Conservation (phyloP, 2,113 vertebrate genomes). For the Myrmecophaga tridactyla region DNA sequence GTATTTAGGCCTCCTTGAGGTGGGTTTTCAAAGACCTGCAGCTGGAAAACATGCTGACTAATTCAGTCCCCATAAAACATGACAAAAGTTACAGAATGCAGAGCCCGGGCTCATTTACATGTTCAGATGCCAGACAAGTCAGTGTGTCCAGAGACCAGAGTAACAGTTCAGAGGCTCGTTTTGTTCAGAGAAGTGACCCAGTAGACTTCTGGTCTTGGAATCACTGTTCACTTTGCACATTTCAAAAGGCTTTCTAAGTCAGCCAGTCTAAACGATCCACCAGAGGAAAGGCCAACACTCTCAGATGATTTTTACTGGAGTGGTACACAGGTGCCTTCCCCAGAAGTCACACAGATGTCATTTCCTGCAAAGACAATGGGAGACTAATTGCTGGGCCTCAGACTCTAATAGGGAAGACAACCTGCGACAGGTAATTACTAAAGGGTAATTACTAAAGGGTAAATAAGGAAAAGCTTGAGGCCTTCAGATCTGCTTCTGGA, state of each 20-base stretch:
- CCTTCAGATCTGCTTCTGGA: conserved; percentile 45
- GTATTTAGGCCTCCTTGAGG: not conserved
- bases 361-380: conserved; percentile 73
- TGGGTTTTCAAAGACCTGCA: not conserved
- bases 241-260: conserved; percentile 50
- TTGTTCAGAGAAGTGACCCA: not conserved
- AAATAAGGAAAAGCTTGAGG: conserved; percentile 51
- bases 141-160: not conserved
- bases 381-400: conserved; percentile 59
- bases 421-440: conserved; percentile 64
- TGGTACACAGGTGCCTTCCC: conserved; percentile 44
- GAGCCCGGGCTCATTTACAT: not conserved
- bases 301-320: conserved; percentile 58
- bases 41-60: not conserved
- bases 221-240: not conserved
- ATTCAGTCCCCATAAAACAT: not conserved
- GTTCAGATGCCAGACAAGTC: not conserved
- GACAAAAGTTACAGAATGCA: not conserved
- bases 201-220: not conserved
- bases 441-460: conserved; percentile 64
- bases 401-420: conserved; percentile 44
- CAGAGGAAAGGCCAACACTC: conserved; percentile 47
- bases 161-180: not conserved
- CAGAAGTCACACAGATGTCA: conserved; percentile 65
- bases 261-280: conserved; percentile 29